These are phyloP conservation scores for Dynastes tityus DNA, from an alignment of 2,888 invertebrate genomes.

Conservation along the genomic window DNA sequence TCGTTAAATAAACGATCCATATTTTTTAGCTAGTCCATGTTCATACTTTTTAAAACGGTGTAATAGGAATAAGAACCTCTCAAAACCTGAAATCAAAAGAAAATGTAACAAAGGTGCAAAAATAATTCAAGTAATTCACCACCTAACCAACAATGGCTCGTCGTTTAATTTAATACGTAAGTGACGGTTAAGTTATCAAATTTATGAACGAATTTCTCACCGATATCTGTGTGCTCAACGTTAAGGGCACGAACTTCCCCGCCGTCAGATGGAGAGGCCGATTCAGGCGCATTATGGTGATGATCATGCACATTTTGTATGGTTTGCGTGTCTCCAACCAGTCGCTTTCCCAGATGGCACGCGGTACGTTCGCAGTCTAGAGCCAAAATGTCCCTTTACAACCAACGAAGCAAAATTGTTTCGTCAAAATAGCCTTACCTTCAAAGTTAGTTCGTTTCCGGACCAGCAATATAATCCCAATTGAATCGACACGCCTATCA, in stretches of 20 bases:
- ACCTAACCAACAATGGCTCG: no score
- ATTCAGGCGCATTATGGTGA: conserved; percentile 65
- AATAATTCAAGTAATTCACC: not conserved
- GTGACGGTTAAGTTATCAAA: not conserved
- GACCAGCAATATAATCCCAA: conserved; percentile 63
- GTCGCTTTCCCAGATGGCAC: conserved; percentile 64
- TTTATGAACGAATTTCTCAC: conserved; percentile 57
- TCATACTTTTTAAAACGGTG: conserved; percentile 33
- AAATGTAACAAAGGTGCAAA: not conserved
- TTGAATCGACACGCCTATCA: conserved; percentile 65
- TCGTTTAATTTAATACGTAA: not conserved
- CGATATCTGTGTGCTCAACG: conserved; percentile 63
- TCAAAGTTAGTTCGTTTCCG: conserved; percentile 66
- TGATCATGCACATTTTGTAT: conserved; percentile 64
- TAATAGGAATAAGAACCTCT: conserved; percentile 44
- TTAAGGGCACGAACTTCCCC: conserved; percentile 66
- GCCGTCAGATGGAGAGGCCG: conserved; percentile 64
- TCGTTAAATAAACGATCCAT: not conserved
- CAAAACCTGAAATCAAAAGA: conserved; percentile 17
- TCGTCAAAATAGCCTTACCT: conserved; percentile 55
- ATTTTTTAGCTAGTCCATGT: not conserved
- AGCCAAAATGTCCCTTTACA: not conserved
- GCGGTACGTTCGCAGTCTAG: conserved; percentile 62
- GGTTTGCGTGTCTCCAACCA: conserved; percentile 61
- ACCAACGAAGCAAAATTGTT: no score